Conservation (phyloP, 35 echinoderm and acorn worm species). For the Strongylocentrotus purpuratus region DNA sequence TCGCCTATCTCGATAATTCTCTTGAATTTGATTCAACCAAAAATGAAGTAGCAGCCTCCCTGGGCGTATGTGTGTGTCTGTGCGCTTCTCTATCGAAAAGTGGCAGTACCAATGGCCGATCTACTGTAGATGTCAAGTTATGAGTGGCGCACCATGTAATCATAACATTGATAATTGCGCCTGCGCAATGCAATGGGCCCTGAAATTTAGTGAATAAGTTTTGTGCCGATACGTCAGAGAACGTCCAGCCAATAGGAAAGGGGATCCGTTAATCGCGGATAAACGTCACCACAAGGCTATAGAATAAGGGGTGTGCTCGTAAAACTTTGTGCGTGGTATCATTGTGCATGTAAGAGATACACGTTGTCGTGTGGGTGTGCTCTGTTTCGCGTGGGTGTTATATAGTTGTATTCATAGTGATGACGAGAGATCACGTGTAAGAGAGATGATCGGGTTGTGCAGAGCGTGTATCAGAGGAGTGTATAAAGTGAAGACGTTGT, state of each 20-base stretch:
- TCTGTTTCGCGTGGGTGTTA: background rate
- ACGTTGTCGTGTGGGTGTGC: background rate
- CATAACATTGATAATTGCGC: background rate
- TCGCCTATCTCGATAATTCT: background rate
- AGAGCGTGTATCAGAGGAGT: background rate
- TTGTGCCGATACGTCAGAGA: constrained; percentile 8
- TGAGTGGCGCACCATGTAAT: background rate
- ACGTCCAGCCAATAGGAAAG: background rate
- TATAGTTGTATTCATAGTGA: background rate
- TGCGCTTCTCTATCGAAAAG: background rate
- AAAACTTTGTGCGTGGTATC: background rate
- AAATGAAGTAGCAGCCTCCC: background rate
- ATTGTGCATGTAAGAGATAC: background rate
- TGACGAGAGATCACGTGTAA: background rate
- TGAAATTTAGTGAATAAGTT: constrained; percentile 4
- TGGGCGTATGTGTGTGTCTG: background rate
- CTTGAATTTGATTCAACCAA: background rate
- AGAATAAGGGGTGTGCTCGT: background rate
- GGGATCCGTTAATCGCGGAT: background rate
- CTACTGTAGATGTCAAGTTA: background rate
- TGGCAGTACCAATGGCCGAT: background rate
- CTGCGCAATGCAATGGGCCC: background rate
- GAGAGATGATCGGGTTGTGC: background rate
- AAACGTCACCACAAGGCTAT: background rate
- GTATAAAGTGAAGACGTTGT: background rate